Conservation (phyloP, 2,797 vertebrate genomes). For the Poeciliopsis turneri region DNA sequence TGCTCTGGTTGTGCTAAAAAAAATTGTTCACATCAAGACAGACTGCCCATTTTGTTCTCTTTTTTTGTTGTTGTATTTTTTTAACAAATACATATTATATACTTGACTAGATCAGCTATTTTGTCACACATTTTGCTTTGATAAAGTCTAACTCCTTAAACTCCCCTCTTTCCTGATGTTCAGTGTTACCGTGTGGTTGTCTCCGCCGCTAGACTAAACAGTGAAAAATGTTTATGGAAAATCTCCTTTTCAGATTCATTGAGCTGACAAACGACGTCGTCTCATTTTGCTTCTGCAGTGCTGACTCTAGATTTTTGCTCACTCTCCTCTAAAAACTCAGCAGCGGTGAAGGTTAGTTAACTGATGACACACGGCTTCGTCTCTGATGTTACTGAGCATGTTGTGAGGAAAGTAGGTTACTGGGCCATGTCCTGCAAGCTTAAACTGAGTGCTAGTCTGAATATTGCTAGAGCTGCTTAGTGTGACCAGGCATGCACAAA, state of each 20-base stretch:
- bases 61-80: not conserved
- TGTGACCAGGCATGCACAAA: slow-evolving; percentile 85
- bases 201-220: not conserved
- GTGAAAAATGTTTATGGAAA: slow-evolving; percentile 8
- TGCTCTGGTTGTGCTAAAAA: not conserved
- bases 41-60: not conserved
- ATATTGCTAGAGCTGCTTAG: slow-evolving; percentile 78
- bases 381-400: slow-evolving; percentile 81
- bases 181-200: not conserved
- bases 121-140: not conserved
- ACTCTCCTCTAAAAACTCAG: slow-evolving; percentile 49
- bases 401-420: slow-evolving; percentile 85
- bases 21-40: not conserved
- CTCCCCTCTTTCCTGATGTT: not conserved
- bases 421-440: slow-evolving; percentile 86
- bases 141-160: not conserved
- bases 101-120: not conserved
- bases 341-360: slow-evolving; percentile 76
- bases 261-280: slow-evolving; percentile 12
- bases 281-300: slow-evolving; percentile 12
- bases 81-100: not conserved
- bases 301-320: slow-evolving; percentile 28
- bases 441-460: slow-evolving; percentile 79
- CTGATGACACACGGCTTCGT: slow-evolving; percentile 76
- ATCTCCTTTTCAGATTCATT: slow-evolving; percentile 13